Conservation (phyloP, 2,113 vertebrate genomes). For the Muntiacus reevesi region DNA sequence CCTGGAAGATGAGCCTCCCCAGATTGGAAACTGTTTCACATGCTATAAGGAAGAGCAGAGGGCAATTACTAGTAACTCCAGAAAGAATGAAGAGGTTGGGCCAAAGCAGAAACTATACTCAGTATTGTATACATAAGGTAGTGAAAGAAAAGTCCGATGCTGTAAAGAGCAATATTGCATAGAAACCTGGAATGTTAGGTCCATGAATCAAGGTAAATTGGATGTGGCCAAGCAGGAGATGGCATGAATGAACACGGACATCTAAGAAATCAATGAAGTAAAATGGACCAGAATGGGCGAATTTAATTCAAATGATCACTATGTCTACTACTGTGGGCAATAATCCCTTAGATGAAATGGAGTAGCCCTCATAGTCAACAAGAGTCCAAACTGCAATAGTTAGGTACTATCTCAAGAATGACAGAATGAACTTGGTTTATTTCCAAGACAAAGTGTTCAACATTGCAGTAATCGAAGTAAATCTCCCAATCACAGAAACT, state of each 20-base stretch:
- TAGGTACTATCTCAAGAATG: background rate
- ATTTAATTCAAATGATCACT: background rate
- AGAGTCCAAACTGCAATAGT: background rate
- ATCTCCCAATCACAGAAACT: background rate
- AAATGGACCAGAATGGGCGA: background rate
- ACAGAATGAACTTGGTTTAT: background rate
- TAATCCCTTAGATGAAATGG: background rate
- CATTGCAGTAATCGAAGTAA: background rate
- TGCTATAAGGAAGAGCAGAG: background rate
- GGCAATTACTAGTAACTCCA: background rate
- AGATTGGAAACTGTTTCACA: background rate
- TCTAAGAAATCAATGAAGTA: background rate
- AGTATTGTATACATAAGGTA: background rate
- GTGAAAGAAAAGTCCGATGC: background rate
- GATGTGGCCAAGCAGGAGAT: background rate
- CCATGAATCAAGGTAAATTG: background rate
- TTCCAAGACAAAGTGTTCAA: background rate
- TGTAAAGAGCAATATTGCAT: background rate
- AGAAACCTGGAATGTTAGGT: background rate
- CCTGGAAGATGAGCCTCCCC: background rate
- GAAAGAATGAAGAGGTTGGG: background rate
- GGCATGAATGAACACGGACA: rapidly evolving
- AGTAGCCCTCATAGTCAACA: background rate
- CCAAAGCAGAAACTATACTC: background rate
- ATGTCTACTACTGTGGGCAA: background rate